Evolutionary conservation across 2,113 vertebrate species (phyloP).

Genomic region (Macrotus californicus): DNA sequence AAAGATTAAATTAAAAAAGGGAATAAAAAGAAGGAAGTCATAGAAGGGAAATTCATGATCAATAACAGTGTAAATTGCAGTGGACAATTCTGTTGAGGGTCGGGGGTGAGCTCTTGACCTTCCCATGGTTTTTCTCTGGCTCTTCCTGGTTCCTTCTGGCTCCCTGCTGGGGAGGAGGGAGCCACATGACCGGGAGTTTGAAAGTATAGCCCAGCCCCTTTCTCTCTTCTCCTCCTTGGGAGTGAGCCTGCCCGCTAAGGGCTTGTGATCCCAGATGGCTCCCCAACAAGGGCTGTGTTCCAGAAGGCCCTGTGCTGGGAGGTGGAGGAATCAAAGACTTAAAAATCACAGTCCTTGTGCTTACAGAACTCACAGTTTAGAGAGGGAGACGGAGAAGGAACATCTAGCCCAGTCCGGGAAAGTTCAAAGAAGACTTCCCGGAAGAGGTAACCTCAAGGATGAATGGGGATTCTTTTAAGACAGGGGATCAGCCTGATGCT

Average conservation of each 20-base stretch:
- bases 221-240: not conserved
- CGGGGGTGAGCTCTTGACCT: rapidly evolving
- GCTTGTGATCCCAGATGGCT: not conserved
- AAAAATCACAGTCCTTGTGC: not conserved
- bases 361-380: not conserved
- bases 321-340: not conserved
- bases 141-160: not conserved
- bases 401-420: not conserved
- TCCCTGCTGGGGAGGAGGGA: not conserved
- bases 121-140: not conserved
- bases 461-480: not conserved
- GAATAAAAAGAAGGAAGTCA: not conserved
- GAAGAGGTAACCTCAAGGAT: not conserved
- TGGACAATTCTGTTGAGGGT: not conserved
- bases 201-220: not conserved
- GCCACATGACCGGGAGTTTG: not conserved
- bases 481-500: too few species aligned
- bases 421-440: not conserved
- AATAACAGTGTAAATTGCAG: not conserved
- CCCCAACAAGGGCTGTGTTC: not conserved
- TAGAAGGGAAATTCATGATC: not conserved
- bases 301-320: not conserved
- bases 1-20: not conserved
- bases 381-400: not conserved
- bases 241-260: not conserved